A percentile compares a stretch with the other conserved stretches of the same genome.
Evolutionary conservation across 1,140 invertebrate genomes (phyloP).

Genomic region (Caerostris darwini): DNA sequence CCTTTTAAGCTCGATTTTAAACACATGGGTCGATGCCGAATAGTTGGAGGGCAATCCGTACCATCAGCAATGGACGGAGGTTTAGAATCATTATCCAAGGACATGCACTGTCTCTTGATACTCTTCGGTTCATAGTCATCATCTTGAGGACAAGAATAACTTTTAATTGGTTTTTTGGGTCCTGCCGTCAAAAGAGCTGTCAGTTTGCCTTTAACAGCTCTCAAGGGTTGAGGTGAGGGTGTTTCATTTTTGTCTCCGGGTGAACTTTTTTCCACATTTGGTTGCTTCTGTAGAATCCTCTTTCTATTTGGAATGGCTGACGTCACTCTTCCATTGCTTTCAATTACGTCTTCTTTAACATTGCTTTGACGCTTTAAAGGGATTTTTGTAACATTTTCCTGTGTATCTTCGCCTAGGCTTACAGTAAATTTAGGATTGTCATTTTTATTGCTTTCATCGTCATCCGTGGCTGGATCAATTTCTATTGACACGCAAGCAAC

Average conservation of each 20-base stretch:
- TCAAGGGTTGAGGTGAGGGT: not conserved
- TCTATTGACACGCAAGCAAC: conserved; percentile 67
- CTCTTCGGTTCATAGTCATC: not conserved
- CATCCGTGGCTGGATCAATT: conserved; percentile 75
- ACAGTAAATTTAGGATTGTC: not conserved
- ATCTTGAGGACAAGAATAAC: conserved; percentile 74
- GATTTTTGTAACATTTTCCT: not conserved
- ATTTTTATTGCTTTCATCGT: conserved; percentile 66
- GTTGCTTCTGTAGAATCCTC: conserved; percentile 51
- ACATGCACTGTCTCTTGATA: conserved; percentile 67
- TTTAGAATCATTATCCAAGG: conserved; percentile 56
- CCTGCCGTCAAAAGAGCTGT: conserved; percentile 37
- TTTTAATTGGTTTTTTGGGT: conserved; percentile 59
- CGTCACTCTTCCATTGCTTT: conserved; percentile 1
- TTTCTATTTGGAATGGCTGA: not conserved
- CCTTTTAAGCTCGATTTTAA: conserved; percentile 74
- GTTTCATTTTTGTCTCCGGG: not conserved
- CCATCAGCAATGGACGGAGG: conserved; percentile 37
- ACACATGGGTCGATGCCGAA: conserved; percentile 66
- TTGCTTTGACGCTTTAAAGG: conserved; percentile 60
- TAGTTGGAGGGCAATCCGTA: not conserved
- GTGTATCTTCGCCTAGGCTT: not conserved
- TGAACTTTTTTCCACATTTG: conserved; percentile 29
- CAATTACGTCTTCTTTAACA: conserved; percentile 37
- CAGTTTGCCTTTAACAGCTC: conserved; percentile 29